Conservation (phyloP, 2,113 vertebrate genomes). For the Hyperoodon ampullatus region DNA sequence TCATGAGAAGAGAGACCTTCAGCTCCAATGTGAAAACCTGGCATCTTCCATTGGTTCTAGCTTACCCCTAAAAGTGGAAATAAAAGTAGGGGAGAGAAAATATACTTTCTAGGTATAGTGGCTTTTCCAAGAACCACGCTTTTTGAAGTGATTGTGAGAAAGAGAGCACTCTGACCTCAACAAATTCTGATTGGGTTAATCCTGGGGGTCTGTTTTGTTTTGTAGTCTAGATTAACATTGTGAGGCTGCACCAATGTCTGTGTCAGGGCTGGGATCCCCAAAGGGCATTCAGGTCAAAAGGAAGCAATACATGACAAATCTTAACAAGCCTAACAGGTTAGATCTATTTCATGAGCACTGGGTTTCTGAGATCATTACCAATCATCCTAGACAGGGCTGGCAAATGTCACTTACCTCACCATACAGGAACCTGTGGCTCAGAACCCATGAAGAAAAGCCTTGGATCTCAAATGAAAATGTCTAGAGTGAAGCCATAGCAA, state of each 20-base stretch:
- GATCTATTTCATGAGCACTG: background rate
- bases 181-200: background rate
- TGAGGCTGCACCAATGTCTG: background rate
- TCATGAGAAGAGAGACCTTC: background rate
- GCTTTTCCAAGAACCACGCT: background rate
- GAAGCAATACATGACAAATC: background rate
- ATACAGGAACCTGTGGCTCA: conserved; percentile 61
- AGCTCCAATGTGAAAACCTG: background rate
- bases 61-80: background rate
- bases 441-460: conserved; percentile 66
- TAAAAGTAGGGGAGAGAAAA: background rate
- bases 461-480: conserved; percentile 65
- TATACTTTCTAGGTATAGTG: background rate
- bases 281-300: background rate
- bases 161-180: background rate
- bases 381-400: background rate
- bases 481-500: conserved; percentile 68
- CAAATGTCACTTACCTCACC: conserved; percentile 68
- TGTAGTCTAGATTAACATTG: background rate
- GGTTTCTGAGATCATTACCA: background rate
- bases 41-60: background rate
- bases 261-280: background rate
- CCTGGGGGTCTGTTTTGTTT: background rate
- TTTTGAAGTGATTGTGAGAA: background rate
- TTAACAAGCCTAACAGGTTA: background rate